Base-by-base conservation (phyloP, 2,797 vertebrate genomes). In the Cirrhinus molitorella region DNA sequence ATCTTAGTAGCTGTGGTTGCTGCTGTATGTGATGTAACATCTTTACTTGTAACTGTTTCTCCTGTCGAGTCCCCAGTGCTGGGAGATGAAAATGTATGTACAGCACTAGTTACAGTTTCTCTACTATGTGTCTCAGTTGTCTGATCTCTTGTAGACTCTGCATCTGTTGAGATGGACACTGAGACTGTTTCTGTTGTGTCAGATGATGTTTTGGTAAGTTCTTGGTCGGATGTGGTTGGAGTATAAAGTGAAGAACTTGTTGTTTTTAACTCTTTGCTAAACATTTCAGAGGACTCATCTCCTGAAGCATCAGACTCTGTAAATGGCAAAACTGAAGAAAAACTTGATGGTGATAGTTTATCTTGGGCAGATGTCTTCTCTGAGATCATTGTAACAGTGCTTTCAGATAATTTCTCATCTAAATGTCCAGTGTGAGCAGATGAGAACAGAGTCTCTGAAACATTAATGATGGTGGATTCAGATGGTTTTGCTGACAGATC, bases 221-320 rank as follows among this genome's bases (percentile, higher is more conserved):
- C 45, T 19, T 5, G 1, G 17, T 51, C 45, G 19, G 45, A 49
- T 80, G 19, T 16, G 4, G 17, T 59, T 67, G 65, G n/a, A 21
- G 21, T 47, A 40, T 80, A 13, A 11, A 66, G 17, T 55, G 80
- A 73, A 51, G 5, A 12, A 28, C 5, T 31, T 3, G 49, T 51
- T 21, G 40, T 49, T 25, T 71, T 21, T 0, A 28, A 16, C 1
- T 78, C 31, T 73, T 53, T 84, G 5, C 1, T 61, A 31, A 55
- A 47, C 3, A n/a, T 43, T 9, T 43, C 70, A 66, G 17, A n/a
- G 16, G 37, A 67, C 5, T 73, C 74, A 67, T 85, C 80, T 79
- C 59, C 83, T 72, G 87, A 88, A 23, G 45, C 81, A 43, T 88
- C 84, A 17, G 81, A 31, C 12, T 87, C 81, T 34, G 78, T 28